Conservation (phyloP, 64 coral and sea anemone species). For the Stylophora pistillata region DNA sequence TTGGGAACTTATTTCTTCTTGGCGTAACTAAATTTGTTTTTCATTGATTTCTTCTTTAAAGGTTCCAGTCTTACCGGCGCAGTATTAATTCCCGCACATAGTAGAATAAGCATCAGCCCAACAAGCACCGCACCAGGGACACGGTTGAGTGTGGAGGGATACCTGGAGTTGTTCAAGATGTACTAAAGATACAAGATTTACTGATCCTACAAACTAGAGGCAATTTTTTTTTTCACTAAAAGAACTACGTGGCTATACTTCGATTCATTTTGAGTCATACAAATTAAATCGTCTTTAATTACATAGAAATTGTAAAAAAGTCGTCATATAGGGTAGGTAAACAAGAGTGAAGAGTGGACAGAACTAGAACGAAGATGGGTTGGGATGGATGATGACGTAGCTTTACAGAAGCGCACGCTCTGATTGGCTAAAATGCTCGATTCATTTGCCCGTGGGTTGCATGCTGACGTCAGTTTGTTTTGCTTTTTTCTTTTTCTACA, state of each 20-base stretch:
- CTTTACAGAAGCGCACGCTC: background rate
- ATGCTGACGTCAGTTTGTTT: background rate
- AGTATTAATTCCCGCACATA: constrained; percentile 49
- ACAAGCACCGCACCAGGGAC: constrained; percentile 59
- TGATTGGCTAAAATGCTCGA: background rate
- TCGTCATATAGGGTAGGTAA: too few species aligned
- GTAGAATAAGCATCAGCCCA: constrained; percentile 52
- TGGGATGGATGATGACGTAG: background rate
- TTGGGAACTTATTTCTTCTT: too few species aligned
- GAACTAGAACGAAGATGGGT: too few species aligned
- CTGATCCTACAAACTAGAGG: too few species aligned
- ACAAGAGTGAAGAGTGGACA: too few species aligned
- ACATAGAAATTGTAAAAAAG: too few species aligned
- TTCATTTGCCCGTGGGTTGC: background rate
- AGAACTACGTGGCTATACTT: too few species aligned
- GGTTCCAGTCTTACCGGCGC: constrained; percentile 64
- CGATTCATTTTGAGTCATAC: too few species aligned
- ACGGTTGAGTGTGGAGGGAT: constrained; percentile 60
- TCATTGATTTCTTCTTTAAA: constrained; percentile 1
- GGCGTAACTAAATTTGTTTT: background rate
- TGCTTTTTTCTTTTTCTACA: too few species aligned
- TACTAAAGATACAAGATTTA: constrained; percentile 16
- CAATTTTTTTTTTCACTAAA: too few species aligned
- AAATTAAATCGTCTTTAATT: too few species aligned
- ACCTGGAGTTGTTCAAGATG: constrained; percentile 55